Base-by-base conservation (phyloP, 1,140 invertebrate species). In the Phortica variegata region DNA sequence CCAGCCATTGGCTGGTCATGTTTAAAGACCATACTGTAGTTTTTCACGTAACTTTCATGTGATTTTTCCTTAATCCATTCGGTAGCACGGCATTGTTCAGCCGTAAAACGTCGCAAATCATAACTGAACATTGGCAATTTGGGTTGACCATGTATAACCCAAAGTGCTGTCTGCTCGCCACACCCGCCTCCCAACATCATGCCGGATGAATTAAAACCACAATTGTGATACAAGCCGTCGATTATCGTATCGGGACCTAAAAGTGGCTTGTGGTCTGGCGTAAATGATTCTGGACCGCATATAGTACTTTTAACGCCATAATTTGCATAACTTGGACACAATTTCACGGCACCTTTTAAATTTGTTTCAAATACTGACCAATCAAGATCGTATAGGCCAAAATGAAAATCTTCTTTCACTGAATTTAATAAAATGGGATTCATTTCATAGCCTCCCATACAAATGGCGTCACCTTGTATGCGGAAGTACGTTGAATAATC, bases 131-230 rank as follows among this genome's bases (percentile, higher is more conserved):
- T 91, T 54, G 91, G 87, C 52, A 89, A 79, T 34, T 87, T 82
- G 0, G 92, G 91, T 47, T 89, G 82, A 19, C 91, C 91, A 54
- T 87, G 79, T 0, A 87, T 77, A 42, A 95, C 84, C 91, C 91
- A 95, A 33, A 85, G 81, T 0, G 91, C 90, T 49, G 91, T 81
- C 77, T 93, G 88, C 65, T 91, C 84, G 1, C 85, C 89, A 56
- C 88, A 90, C 2, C 91, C 91, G 3, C 88, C 89, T 21, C 90
- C 89, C 38, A 91, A 83, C 88, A 93, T 93, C 85, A 95, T 92
- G 3, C 92, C 92, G 1, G 88, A 84, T 18, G 89, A 93, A 71
- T 95, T 95, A 71, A 90, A 94, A 8, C 89, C 91, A 61, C 87
- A 90, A 34, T 85, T 89, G 69, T 94, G 88, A 71, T 85, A 94